Base-by-base conservation (phyloP, 2,113 vertebrate species). In the Stigmatopora nigra region DNA sequence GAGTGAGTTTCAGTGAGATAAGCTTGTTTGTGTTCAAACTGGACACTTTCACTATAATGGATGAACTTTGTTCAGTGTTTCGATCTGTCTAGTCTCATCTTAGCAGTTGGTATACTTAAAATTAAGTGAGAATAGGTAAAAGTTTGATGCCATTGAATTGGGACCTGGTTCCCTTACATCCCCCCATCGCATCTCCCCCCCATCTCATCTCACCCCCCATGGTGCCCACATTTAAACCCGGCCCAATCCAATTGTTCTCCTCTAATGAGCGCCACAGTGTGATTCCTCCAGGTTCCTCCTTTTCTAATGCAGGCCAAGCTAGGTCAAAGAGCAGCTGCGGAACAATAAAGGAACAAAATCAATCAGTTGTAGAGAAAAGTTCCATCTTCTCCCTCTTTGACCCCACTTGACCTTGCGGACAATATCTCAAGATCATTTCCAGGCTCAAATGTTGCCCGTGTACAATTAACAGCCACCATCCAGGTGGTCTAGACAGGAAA, bases 401-500 rank as follows among this genome's bases (percentile, higher is more conserved):
- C 84, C 83, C 81, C 78, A 79, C 79, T 84, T 81, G 86, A 80
- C 85, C 79, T 79, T 61, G 75, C 17, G 63, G 65, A 85, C 84
- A 76, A 77, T 17, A 47, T 55, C 70, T 82, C 57, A 74, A 58
- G 71, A 72, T 82, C 35, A 65, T 77, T 73, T 71, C 38, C 60
- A 73, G 70, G 38, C 2, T 74, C 78, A 77, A 78, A 83, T 72
- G 76, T 80, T 75, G 58, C 63, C 63, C 76, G 41, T 11, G 11
- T 72, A 68, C 25, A 4, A 70, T 47, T 73, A 76, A 65, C 58
- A 38, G 63, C 22, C 63, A 41, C 72, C 78, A 63, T 78, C 70
- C 64, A 80, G 82, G 84, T 83, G 86, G 81, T 87, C 86, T 72
- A 76, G 72, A 82, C 72, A 82, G 81, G 78, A 85, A 87, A 64